Conservation (phyloP, 1,140 invertebrate species). For the Macrostomum lignano region DNA sequence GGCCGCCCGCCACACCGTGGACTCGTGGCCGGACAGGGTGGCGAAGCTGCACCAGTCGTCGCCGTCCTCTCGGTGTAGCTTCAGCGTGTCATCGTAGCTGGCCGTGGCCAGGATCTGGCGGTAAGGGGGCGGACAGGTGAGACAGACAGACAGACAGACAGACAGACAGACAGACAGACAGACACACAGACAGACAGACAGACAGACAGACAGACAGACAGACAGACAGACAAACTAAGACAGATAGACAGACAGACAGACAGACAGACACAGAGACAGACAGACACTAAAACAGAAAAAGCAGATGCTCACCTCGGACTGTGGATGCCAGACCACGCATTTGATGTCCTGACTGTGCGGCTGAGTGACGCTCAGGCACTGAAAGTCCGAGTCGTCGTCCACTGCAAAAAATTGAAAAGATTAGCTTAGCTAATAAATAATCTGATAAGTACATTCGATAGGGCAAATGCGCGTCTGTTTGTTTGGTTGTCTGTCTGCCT, state of each 20-base stretch:
- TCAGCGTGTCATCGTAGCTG: slow-evolving; percentile 81
- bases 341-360: slow-evolving; percentile 77
- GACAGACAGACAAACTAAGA: too few relatives aligned
- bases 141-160: slow-evolving; percentile 6
- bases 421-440: too few relatives aligned
- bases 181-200: too few relatives aligned
- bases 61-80: slow-evolving; percentile 59
- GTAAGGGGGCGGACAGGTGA: too few relatives aligned
- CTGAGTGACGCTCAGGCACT: slow-evolving; percentile 78
- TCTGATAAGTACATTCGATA: too few relatives aligned
- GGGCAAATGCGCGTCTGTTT: too few relatives aligned
- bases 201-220: slow-evolving; percentile 17
- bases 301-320: slow-evolving; percentile 34
- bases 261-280: too few relatives aligned
- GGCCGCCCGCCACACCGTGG: slow-evolving; percentile 47
- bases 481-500: too few relatives aligned
- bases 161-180: slow-evolving; percentile 6
- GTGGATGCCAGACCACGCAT: slow-evolving; percentile 65
- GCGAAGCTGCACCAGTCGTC: slow-evolving; percentile 45
- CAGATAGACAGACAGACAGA: too few relatives aligned
- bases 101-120: slow-evolving; percentile 47
- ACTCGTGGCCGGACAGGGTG: slow-evolving; percentile 34
- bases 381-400: slow-evolving; percentile 52
- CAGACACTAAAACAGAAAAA: slow-evolving; percentile 3
- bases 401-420: too few relatives aligned